These are phyloP conservation scores for Amiota communis DNA, from an alignment of 2,888 invertebrate species.

Conservation along the genomic window DNA sequence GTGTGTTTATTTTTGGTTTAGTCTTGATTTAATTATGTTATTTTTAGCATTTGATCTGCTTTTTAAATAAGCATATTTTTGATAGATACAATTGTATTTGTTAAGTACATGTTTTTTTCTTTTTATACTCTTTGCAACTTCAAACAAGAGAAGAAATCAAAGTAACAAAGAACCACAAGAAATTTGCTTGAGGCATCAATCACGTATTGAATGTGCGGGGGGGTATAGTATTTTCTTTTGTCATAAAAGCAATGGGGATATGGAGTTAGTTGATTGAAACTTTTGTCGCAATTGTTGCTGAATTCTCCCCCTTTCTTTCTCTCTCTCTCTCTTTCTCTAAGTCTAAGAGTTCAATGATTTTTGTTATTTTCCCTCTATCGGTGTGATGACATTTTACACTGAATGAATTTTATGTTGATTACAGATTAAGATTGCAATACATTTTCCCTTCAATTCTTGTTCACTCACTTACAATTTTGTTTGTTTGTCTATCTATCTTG, in stretches of 20 bases:
- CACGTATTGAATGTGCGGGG: constrained; percentile 42
- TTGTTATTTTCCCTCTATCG: constrained; percentile 32
- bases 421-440: constrained; percentile 67
- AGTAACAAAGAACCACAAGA: constrained; percentile 63
- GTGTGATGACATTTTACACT: constrained; percentile 64
- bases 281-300: constrained; percentile 47
- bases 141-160: constrained; percentile 50
- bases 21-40: constrained; percentile 62
- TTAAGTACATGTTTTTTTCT: too few relatives aligned
- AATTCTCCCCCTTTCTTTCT: not conserved
- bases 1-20: constrained; percentile 29
- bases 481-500: not conserved
- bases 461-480: constrained; percentile 44
- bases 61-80: constrained; percentile 16
- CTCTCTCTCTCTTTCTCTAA: not conserved
- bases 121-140: too few relatives aligned
- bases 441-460: constrained; percentile 45
- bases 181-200: constrained; percentile 38
- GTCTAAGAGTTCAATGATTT: constrained; percentile 35
- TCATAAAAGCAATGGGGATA: not conserved
- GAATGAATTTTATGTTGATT: constrained; percentile 67
- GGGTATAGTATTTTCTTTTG: constrained; percentile 31
- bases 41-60: constrained; percentile 30
- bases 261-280: constrained; percentile 5
- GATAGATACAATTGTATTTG: not conserved